Percentiles rank a stretch among this genome's conserved stretches.
These are phyloP conservation scores for Ladona fulva DNA, from an alignment of 1,140 invertebrate species.

Conservation along the genomic window DNA sequence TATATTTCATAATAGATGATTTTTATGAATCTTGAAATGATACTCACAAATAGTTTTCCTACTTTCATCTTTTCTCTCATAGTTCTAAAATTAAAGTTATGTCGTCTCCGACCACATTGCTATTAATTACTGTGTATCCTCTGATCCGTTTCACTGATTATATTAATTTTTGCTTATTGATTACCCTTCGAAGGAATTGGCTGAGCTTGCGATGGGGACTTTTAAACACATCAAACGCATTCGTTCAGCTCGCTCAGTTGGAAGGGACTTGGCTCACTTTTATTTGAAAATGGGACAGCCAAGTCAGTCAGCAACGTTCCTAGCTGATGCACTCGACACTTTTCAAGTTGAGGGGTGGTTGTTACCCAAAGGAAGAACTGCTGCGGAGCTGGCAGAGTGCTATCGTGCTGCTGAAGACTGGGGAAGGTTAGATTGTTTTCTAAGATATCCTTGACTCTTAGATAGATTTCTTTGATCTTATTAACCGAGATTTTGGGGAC, in stretches of 20 bases:
- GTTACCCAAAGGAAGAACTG: constrained; percentile 66
- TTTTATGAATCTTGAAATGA: no score
- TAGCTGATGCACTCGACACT: constrained; percentile 75
- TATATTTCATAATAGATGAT: no score
- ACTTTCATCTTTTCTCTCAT: no score
- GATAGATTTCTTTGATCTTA: background rate
- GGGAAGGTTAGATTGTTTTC: constrained; percentile 38
- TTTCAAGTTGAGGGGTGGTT: constrained; percentile 82
- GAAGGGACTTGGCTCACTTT: constrained; percentile 79
- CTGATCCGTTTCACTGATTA: no score
- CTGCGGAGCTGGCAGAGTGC: constrained; percentile 74
- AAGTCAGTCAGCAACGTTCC: constrained; percentile 78
- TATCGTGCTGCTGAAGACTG: constrained; percentile 69
- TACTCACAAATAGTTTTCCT: no score
- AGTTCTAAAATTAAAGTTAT: no score
- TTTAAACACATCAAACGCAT: constrained; percentile 90
- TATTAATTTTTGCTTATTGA: background rate
- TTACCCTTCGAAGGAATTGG: constrained; percentile 56
- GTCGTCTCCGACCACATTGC: no score
- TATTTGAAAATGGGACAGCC: constrained; percentile 79
- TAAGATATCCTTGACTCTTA: background rate
- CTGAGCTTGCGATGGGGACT: constrained; percentile 91
- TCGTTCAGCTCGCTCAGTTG: constrained; percentile 75
- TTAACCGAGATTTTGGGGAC: no score
- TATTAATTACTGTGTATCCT: no score